Evolutionary conservation across 2,113 vertebrate species (phyloP).

Genomic region (Lepisosteus oculatus): DNA sequence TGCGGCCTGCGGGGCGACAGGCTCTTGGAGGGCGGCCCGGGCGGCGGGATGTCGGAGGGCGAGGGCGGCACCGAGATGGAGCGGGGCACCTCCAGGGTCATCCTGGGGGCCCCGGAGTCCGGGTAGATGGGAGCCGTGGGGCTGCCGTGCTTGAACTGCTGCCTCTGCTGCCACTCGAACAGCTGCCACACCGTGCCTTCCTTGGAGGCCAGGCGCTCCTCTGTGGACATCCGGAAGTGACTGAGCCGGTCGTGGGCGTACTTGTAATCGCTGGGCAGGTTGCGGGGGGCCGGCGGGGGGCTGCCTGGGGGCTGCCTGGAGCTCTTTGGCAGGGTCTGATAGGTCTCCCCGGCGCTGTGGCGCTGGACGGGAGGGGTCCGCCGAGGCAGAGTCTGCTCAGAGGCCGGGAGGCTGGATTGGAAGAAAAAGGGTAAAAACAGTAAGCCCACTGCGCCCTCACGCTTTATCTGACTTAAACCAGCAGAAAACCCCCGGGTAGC

Average conservation of each 20-base stretch:
- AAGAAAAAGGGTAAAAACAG: neutral
- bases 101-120: conserved; percentile 78
- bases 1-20: conserved; percentile 81
- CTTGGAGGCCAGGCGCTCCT: conserved; percentile 86
- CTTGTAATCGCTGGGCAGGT: conserved; percentile 94
- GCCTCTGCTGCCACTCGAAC: conserved; percentile 96
- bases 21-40: conserved; percentile 68
- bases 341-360: conserved; percentile 70
- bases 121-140: conserved; percentile 81
- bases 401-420: conserved; percentile 60
- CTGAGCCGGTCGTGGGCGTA: conserved; percentile 93
- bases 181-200: conserved; percentile 97
- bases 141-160: conserved; percentile 94
- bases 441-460: neutral
- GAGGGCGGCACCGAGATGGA: conserved; percentile 93
- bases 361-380: conserved; percentile 77
- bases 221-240: conserved; percentile 93
- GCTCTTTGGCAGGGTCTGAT: conserved; percentile 90
- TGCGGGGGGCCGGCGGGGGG: conserved; percentile 73
- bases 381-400: conserved; percentile 76
- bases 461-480: too few relatives aligned
- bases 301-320: conserved; percentile 70
- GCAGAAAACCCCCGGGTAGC: too few relatives aligned
- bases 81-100: conserved; percentile 86
- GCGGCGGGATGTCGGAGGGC: conserved; percentile 84